Percentiles rank a stretch among this genome's conserved stretches.
These are phyloP conservation scores for Entomobrya proxima DNA, from an alignment of 2,888 invertebrate species.

Conservation along the genomic window DNA sequence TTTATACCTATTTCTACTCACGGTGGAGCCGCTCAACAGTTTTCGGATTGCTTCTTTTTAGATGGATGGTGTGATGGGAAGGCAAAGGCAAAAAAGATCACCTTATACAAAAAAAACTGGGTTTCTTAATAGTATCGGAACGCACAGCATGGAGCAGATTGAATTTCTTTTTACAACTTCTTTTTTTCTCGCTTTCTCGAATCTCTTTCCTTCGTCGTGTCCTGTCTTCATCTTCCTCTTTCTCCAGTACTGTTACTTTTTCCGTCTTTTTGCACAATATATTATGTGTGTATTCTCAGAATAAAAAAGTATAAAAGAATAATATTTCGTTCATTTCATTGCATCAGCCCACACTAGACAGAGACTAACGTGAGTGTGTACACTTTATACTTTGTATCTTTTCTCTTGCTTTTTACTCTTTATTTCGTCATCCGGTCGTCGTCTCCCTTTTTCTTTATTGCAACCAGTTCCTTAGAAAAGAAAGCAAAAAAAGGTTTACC, in stretches of 20 bases:
- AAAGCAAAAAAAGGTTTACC: not conserved
- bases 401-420: conserved; percentile 22
- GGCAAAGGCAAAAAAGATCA: not conserved
- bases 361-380: not conserved
- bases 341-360: not conserved
- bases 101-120: not conserved
- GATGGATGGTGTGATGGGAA: conserved; percentile 37
- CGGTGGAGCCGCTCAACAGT: conserved; percentile 58
- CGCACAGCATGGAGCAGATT: conserved; percentile 59
- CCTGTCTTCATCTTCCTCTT: not conserved
- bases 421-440: conserved; percentile 49
- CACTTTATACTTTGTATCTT: conserved; percentile 5
- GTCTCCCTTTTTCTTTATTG: conserved; percentile 33
- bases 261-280: conserved; percentile 56
- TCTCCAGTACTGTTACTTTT: conserved; percentile 35
- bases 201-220: no score
- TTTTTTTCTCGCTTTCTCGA: not conserved
- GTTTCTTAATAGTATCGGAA: conserved; percentile 44
- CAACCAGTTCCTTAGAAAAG: not conserved
- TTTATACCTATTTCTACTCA: no score
- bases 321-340: conserved; percentile 15
- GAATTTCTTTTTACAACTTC: conserved; percentile 56
- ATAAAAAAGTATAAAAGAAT: conserved; percentile 36
- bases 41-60: conserved; percentile 13
- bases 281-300: conserved; percentile 1